phyloP scores from a whole-genome alignment of 2,888 invertebrate species.

The Eupithecia abbreviata region DNA sequence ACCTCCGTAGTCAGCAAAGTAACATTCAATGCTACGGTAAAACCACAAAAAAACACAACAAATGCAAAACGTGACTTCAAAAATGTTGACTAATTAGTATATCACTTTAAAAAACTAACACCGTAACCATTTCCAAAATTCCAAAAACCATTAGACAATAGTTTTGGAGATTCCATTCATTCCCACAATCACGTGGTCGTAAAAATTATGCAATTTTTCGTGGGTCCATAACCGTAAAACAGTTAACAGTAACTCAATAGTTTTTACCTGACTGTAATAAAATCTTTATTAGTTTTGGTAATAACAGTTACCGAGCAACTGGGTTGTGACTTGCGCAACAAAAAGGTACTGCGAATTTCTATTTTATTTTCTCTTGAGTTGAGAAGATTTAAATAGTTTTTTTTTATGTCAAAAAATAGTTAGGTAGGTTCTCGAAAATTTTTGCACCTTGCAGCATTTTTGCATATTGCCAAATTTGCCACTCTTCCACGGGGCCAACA shows the following conservation, averaged over 20 bases:
- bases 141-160: constrained; percentile 47
- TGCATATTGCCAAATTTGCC: background rate
- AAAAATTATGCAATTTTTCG: constrained; percentile 68
- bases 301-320: constrained; percentile 28
- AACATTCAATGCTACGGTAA: background rate
- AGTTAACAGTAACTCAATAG: constrained; percentile 60
- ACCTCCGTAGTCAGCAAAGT: background rate
- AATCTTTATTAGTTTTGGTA: constrained; percentile 46
- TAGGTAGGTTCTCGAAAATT: background rate
- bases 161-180: constrained; percentile 53
- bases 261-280: constrained; percentile 63
- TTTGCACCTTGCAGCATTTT: background rate
- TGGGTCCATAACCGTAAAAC: constrained; percentile 58
- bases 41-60: background rate
- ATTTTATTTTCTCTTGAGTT: background rate
- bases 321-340: constrained; percentile 4
- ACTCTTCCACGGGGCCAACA: background rate
- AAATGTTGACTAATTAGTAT: constrained; percentile 15
- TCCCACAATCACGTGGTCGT: constrained; percentile 59
- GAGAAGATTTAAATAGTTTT: no score
- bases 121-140: constrained; percentile 45
- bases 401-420: background rate
- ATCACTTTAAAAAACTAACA: constrained; percentile 23
- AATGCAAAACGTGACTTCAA: constrained; percentile 1
- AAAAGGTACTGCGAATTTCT: background rate